Base-by-base conservation (phyloP, 2,797 vertebrate species). In the Clarias platycephalus region DNA sequence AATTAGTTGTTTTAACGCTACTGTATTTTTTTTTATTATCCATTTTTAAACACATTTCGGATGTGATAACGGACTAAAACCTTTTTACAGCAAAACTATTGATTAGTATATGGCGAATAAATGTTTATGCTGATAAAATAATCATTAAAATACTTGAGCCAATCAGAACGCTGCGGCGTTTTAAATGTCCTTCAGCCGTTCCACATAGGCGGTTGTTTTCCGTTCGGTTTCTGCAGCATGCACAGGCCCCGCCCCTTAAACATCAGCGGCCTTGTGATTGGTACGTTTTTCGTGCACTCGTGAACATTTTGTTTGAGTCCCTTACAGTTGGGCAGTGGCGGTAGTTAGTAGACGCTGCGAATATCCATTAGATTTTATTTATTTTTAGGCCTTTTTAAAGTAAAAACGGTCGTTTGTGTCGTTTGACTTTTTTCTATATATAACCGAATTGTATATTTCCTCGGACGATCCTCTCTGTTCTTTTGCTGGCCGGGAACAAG, bases 161-260 rank as follows among this genome's bases (percentile, higher is more conserved):
- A 95, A 95, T 95, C 90, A 92, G 66, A 90, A 24, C 12, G 80
- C 83, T 84, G 77, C 82, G 83, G 72, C 84, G 49, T 94, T 94
- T 94, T 91, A 93, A 94, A 93, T 55, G 76, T 72, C 84, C 79
- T 80, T 66, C 62, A 49, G 15, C 58, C 26, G n/a, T 74, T 44
- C 49, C 44, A 68, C 49, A 62, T 44, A 64, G 58, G 71, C 10
- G 40, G 22, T 22, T 13, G 20, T 55, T 84, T 66, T 34, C n/a
- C 84, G 9, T 24, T 66, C 18, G n/a, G 24, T 53, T 82, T 70
- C 67, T 83, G 81, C 70, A 40, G 57, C 81, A 75, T 16, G n/a
- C 71, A 13, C 57, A 74, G 63, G 37, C 37, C 81, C 81, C 81
- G 68, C 68, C 81, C 40, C 24, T 72, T 66, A 22, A 5, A 1